phyloP scores from a whole-genome alignment of 2,113 vertebrate species.

The Gavia stellata region DNA sequence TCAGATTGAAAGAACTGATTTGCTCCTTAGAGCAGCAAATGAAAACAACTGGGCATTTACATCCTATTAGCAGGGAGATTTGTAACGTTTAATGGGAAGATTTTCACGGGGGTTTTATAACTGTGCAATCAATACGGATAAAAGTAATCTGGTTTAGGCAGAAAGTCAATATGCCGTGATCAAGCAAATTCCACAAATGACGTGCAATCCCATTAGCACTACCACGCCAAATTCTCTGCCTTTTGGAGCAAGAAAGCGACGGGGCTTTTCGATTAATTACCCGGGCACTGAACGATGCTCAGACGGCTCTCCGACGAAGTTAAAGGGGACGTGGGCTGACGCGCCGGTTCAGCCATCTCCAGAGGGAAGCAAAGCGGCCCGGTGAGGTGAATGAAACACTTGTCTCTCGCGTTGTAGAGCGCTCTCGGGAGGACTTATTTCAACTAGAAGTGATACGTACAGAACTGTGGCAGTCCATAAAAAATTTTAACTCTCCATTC shows the following conservation, averaged over 20 bases:
- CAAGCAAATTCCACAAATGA: constrained; percentile 5
- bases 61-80: not conserved
- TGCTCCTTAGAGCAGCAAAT: not conserved
- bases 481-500: not conserved
- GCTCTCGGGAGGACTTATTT: not conserved
- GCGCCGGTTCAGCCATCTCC: not conserved
- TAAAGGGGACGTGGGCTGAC: not conserved
- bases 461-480: not conserved
- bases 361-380: not conserved
- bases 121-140: not conserved
- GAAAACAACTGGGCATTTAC: not conserved
- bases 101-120: not conserved
- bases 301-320: not conserved
- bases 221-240: not conserved
- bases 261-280: not conserved
- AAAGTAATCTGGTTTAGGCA: constrained; percentile 26
- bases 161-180: constrained; percentile 9
- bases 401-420: not conserved
- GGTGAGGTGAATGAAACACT: not conserved
- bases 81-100: not conserved
- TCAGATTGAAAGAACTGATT: not conserved
- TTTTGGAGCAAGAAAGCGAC: not conserved
- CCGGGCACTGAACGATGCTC: fast-evolving
- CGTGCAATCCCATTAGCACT: not conserved
- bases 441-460: not conserved